Percentiles rank a stretch among this genome's conserved stretches.
Evolutionary conservation across 2,888 invertebrate genomes (phyloP).

Genomic region (Leucozona laternaria): DNA sequence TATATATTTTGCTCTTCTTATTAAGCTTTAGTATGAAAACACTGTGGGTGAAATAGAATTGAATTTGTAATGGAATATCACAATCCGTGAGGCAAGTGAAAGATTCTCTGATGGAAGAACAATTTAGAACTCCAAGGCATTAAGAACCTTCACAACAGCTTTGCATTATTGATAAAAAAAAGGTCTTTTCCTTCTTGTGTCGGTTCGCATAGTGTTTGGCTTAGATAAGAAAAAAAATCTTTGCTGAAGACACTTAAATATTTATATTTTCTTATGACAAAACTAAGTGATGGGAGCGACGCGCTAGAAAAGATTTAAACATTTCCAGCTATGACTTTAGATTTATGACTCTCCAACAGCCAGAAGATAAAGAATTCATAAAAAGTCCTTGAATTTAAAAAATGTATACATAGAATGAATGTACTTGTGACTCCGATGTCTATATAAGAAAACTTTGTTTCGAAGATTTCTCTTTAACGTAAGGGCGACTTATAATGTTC

Average conservation of each 20-base stretch:
- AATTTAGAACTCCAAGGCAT: not conserved
- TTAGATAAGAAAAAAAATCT: not conserved
- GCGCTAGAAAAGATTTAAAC: not conserved
- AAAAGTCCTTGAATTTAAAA: too few species aligned
- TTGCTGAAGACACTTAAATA: not conserved
- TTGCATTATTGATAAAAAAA: conserved; percentile 6
- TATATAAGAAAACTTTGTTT: too few species aligned
- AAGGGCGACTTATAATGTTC: too few species aligned
- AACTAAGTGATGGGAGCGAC: not conserved
- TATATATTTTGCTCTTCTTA: not conserved
- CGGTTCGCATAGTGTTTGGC: not conserved
- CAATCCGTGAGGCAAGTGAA: not conserved
- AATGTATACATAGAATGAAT: too few species aligned
- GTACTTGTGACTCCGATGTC: too few species aligned
- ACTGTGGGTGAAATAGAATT: not conserved
- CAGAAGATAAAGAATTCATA: too few species aligned
- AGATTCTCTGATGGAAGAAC: not conserved
- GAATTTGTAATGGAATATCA: conserved; percentile 2
- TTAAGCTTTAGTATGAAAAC: not conserved
- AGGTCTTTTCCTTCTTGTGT: not conserved
- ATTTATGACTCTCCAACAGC: too few species aligned
- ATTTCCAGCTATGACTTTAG: too few species aligned
- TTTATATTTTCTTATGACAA: not conserved
- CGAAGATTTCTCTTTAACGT: too few species aligned
- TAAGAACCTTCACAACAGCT: not conserved